Base-by-base conservation (phyloP, 2,797 vertebrate genomes). In the Tachyglossus aculeatus region DNA sequence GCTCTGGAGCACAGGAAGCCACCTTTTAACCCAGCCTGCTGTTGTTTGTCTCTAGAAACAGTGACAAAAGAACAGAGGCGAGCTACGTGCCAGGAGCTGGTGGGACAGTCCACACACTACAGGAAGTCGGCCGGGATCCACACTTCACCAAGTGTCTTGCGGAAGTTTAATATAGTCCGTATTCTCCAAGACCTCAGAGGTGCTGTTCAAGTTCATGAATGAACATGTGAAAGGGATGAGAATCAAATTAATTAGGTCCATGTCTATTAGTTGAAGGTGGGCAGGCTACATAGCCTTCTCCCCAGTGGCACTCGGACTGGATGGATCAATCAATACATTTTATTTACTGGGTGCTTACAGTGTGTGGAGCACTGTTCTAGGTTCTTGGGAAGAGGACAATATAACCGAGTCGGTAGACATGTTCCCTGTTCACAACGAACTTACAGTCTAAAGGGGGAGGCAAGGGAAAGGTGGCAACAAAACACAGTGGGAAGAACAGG, bases 21-120 rank as follows among this genome's bases (percentile, higher is more conserved):
- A 96, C 96, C 96, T 94, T 93, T 92, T 95, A 94, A 97, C 96
- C 97, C 91, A 77, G 90, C 94, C 94, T 95, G 94, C 94, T 95
- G 95, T 93, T 96, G 94, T 94, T 93, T 91, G 93, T 95, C 93
- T 96, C 94, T 90, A 71, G 32, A 89, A 95, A 93, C 94, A 12
- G 43, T 88, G 91, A 94, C 93, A 91, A 91, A 94, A 86, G 92
- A 90, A 92, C 91, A 88, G 91, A 92, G 88, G 77, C 16, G 16
- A 85, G 89, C 83, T 87, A 91, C 83, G 56, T 72, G 88, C 85
- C 88, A 91, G 87, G 83, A 77, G 5, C 33, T 7, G n/a, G 67
- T 79, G 85, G 71, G 83, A 86, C 89, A 90, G 85, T 84, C 48
- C 65, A 85, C 88, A 88, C 43, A 1, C 78, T 0, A 57, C 78